These are phyloP conservation scores for Muntiacus reevesi DNA, from an alignment of 2,113 vertebrate species.

Conservation along the genomic window DNA sequence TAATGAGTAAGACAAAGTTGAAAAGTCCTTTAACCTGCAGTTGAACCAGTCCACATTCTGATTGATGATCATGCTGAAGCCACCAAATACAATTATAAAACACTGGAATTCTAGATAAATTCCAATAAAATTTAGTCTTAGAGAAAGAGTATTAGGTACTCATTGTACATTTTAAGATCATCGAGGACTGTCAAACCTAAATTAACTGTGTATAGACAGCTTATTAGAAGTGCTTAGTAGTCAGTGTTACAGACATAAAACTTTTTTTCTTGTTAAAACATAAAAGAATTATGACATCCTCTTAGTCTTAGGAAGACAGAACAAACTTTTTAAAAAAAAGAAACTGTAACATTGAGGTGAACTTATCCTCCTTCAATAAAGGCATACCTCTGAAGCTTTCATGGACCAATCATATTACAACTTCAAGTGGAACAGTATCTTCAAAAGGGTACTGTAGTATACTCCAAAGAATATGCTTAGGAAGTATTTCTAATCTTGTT, in stretches of 20 bases:
- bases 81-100: background rate
- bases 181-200: background rate
- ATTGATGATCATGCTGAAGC: background rate
- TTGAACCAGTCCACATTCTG: background rate
- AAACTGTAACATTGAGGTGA: background rate
- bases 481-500: background rate
- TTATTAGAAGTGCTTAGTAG: background rate
- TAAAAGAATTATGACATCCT: background rate
- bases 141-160: background rate
- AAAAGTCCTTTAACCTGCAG: background rate
- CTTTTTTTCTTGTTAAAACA: background rate
- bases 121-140: background rate
- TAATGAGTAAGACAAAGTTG: background rate
- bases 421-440: background rate
- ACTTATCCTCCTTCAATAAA: background rate
- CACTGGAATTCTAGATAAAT: background rate
- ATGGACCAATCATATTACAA: background rate
- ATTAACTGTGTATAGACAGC: background rate
- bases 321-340: background rate
- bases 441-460: background rate
- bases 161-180: background rate
- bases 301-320: background rate
- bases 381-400: background rate
- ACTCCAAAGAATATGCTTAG: background rate
- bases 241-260: background rate